Evolutionary conservation across 1,140 invertebrate species (phyloP), one percentile per base, ranked within the genome.

Genomic region (Antheraea mylitta): DNA sequence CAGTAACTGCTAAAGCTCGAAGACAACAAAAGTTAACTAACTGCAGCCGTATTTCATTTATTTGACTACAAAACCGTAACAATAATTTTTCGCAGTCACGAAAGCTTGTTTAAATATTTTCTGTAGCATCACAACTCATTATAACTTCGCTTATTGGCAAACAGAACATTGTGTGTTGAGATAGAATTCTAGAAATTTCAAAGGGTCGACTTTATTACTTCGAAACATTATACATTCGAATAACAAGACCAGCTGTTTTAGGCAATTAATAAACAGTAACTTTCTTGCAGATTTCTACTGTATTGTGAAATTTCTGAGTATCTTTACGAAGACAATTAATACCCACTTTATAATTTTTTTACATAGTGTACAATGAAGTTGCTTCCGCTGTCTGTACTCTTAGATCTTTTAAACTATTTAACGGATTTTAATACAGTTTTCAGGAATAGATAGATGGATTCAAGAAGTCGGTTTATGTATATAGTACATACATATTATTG

Each of bases 111-210:
- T 68, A 73, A 72, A 69, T 69, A 64, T 64, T 64, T 64, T 18
- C 30, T 18, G 19, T 42, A 77, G 75, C 76, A 74, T 75, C 70
- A 67, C 63, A 71, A 73, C 73, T 78, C 73, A 75, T 75, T 78
- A 78, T 72, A 78, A 78, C 68, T 78, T 78, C 48, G 64, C 59
- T 62, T 66, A 76, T 62, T 70, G 65, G 69, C 66, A 78, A 75
- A 78, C 68, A 71, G 36, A 53, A 19, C 38, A 37, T 59, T n/a
- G n/a, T 72, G 63, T 72, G 59, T 70, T 63, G 36, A 2, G 18
- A 10, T 8, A 66, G 70, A 74, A 53, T 69, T 68, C 60, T 5
- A 61, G 13, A 36, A 61, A 63, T 58, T 69, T 66, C 58, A 71
- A 71, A 72, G 63, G 11, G 38, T 30, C 13, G 22, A 64, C 66